Conservation (phyloP, 2,113 vertebrate genomes). For the Corythaeola cristata region DNA sequence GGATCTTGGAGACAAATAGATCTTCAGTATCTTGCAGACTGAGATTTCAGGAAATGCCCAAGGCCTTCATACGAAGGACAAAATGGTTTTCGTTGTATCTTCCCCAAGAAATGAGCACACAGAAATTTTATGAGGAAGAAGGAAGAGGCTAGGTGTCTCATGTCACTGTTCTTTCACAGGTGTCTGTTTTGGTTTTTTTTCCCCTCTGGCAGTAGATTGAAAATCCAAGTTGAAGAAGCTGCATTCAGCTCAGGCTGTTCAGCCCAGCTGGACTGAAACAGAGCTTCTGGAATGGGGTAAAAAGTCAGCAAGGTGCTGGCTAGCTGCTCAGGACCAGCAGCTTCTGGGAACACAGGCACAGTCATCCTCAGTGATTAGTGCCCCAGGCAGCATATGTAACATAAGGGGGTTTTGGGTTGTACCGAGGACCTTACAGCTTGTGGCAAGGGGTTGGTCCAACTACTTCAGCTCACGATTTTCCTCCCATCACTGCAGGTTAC, state of each 20-base stretch:
- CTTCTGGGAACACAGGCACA: neutral
- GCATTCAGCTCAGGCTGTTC: neutral
- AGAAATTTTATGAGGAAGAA: neutral
- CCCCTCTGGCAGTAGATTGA: neutral
- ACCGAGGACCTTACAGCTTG: neutral
- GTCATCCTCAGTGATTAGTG: neutral
- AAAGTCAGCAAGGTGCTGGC: neutral
- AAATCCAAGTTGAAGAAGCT: neutral
- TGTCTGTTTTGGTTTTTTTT: neutral
- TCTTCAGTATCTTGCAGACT: neutral
- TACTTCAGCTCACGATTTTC: neutral
- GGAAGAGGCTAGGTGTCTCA: neutral
- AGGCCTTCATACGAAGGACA: too few relatives aligned
- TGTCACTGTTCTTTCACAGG: neutral
- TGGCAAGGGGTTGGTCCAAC: too few relatives aligned
- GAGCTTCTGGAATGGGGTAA: neutral
- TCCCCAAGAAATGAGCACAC: neutral
- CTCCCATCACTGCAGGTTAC: neutral
- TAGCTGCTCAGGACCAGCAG: neutral
- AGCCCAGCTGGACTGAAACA: neutral
- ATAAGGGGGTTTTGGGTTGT: neutral
- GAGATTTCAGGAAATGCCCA: neutral
- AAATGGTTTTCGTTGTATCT: neutral
- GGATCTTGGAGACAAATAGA: neutral
- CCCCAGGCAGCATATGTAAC: neutral